Evolutionary conservation across 1,140 invertebrate species (phyloP), one percentile per base, ranked within the genome.

Genomic region (Paralvinella palmiformis): DNA sequence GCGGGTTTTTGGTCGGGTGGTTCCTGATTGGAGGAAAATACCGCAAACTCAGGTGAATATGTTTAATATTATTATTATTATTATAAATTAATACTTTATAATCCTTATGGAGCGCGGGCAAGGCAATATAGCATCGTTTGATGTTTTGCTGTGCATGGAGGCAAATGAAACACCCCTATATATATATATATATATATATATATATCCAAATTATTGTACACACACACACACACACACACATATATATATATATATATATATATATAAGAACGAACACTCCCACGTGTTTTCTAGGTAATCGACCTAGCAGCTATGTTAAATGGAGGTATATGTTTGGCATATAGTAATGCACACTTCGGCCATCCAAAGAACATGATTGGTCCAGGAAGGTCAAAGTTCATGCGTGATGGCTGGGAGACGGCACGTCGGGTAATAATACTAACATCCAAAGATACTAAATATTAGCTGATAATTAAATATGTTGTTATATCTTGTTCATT

Each of bases 391-490:
- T 80, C 83, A 3, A 67, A 76, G 1, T 81, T 79, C 50, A 88
- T 87, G 85, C 81, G 74, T 3, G 86, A 88, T 69, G 87, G 86
- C 4, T 88, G 87, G 87, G 86, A 88, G 75, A 88, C 87, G 7
- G 85, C 86, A 0, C 77, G 86, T 59, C 75, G 85, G 64, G 71
- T 71, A 58, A 20, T n/a, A n/a, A n/a, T n/a, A n/a, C n/a, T n/a
- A n/a, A n/a, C n/a, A 55, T 4, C 33, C 7, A n/a, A 5, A 57
- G 36, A 24, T 27, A 41, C 15, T 33, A 20, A 5, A n/a, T 17
- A 33, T 36, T 20, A 32, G 10, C 59, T 64, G 36, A 35, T 45
- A 20, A 56, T 33, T 7, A 24, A n/a, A 13, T 50, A 58, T 20
- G 5, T 55, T 55, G 32, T 59, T 32, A 1, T n/a, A n/a, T n/a